Evolutionary conservation across 2,888 invertebrate genomes (phyloP), one percentile per base, ranked within the genome.

Genomic region (Thera britannica): DNA sequence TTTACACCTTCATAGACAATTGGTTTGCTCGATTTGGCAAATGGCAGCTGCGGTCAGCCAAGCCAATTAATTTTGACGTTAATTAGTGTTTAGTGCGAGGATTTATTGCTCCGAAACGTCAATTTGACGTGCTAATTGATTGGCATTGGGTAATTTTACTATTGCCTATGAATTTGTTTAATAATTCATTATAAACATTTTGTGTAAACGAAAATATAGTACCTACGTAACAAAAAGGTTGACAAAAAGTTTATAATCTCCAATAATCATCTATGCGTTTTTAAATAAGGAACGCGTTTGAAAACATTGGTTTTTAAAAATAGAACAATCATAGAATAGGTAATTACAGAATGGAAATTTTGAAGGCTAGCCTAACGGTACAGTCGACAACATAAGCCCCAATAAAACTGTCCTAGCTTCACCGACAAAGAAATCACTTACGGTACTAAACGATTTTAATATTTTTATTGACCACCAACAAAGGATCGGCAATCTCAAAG

Each of bases 401-500:
- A 85, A 88, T 86, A 85, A 84, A 85, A 81, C 77, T 80, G 81
- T 81, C 78, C 68, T 69, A 76, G 62, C 71, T 66, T 75, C 63
- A 63, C 74, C 74, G 75, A 73, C 75, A 77, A 75, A 78, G 71
- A 59, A 72, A 57, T 71, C 68, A 62, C 67, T 75, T 69, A 74
- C 75, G 70, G 77, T 69, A 76, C 79, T 81, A 78, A 79, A 75
- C 72, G 80, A 80, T 82, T 83, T 83, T 77, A 72, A 82, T 81
- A 78, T 77, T 82, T 85, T 83, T 84, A 84, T 80, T 79, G 77
- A 66, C 72, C 71, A 73, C 70, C 75, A 77, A 83, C 82, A 84
- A 84, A 81, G 75, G 70, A 79, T 78, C 89, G 90, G 89, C 81
- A 38, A 58, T 58, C 75, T 83, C 85, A 88, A 88, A 88, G 82